Evolutionary conservation across 2,888 invertebrate species (phyloP).

Genomic region (Tuta absoluta): DNA sequence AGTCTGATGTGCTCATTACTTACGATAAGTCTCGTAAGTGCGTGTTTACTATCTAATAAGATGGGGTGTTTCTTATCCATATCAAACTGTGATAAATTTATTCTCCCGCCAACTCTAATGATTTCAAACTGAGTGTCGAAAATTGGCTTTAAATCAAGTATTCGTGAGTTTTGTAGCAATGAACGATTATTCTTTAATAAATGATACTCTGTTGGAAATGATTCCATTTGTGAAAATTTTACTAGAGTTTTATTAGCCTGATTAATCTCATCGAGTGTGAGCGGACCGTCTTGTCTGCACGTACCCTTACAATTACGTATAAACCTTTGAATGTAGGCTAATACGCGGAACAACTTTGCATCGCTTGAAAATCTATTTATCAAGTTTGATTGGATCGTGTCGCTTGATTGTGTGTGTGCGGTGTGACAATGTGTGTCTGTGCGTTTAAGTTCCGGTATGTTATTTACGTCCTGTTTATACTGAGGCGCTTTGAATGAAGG

Average conservation of each 20-base stretch:
- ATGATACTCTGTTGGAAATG: conserved; percentile 29
- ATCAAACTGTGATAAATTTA: background rate
- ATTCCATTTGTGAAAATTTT: conserved; percentile 32
- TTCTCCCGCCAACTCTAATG: conserved; percentile 16
- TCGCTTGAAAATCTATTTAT: background rate
- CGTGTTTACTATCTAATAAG: background rate
- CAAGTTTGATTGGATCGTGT: background rate
- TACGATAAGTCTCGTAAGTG: conserved; percentile 9
- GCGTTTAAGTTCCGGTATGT: background rate
- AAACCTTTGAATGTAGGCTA: background rate
- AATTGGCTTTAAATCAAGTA: conserved; percentile 14
- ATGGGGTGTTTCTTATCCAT: conserved; percentile 13
- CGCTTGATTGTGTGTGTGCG: background rate
- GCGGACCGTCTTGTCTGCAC: background rate
- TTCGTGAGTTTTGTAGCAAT: background rate
- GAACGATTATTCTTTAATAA: background rate
- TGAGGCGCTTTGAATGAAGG: background rate
- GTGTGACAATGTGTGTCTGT: background rate
- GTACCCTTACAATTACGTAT: background rate
- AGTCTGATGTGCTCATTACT: background rate
- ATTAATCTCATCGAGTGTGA: background rate
- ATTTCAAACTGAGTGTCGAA: background rate
- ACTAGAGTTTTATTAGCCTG: conserved; percentile 24
- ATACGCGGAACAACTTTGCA: background rate
- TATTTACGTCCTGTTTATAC: background rate